Base-by-base conservation (phyloP, 2,888 invertebrate genomes). In the Glomeris marginata region DNA sequence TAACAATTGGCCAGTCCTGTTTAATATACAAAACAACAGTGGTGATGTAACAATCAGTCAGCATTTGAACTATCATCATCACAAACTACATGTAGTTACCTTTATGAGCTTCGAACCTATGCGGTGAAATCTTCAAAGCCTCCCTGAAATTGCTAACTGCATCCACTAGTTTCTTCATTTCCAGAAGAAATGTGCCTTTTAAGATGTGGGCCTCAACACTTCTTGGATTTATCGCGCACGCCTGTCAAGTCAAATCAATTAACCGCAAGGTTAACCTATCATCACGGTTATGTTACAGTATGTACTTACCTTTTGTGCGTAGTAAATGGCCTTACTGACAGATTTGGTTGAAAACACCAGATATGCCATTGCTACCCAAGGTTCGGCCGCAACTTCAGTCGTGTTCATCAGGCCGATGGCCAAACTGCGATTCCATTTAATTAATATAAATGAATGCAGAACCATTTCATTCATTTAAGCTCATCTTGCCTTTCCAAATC, bases 341-440 rank as follows among this genome's bases (percentile, higher is more conserved):
- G 80, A 79, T 54, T 77, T 75, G 33, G 71, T 69, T 0, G 75
- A 71, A 60, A 76, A 76, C 56, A 79, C 74, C 46, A 75, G 75
- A 65, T 83, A 83, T 1, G 82, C 84, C 64, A 82, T 72, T 0
- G 81, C 79, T 47, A 84, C 76, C 78, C 84, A 86, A 50, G 81
- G 77, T 60, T 82, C 81, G 2, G 79, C 72, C 2, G 72, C 71
- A 47, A 71, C 72, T 57, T 79, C 74, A 49, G 71, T 69, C n/a
- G 67, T 60, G 13, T 63, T 57, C 56, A 69, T 62, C 46, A 69
- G 63, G 47, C 70, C 65, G 42, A 72, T 70, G 42, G 75, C 72
- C n/a, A 80, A 65, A 47, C 67, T 69, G 54, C 2, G 54, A 52
- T 15, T 16, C n/a, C 47, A 15, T 4, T 28, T 28, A 28, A 5